Evolutionary conservation across 2,113 vertebrate species (phyloP).

Genomic region (Choloepus hoffmanni): DNA sequence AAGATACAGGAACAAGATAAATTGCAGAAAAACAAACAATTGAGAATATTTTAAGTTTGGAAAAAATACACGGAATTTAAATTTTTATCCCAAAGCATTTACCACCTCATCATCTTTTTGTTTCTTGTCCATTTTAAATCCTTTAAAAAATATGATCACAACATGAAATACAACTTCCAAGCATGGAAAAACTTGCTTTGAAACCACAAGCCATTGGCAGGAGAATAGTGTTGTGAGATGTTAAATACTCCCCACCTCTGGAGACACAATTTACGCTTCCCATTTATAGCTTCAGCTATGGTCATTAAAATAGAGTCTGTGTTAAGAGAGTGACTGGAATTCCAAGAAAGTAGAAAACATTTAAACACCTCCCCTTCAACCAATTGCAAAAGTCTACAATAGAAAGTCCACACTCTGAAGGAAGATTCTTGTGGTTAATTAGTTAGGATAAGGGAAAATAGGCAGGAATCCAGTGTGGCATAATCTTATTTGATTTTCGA

Average conservation of each 20-base stretch:
- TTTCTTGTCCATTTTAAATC: neutral
- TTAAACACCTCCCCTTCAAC: slow-evolving; percentile 27
- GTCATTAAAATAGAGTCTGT: slow-evolving; percentile 24
- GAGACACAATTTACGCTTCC: neutral
- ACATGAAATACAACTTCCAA: neutral
- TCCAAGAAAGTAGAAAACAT: slow-evolving; percentile 48
- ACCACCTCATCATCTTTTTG: neutral
- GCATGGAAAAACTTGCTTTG: slow-evolving; percentile 33
- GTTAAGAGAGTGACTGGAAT: neutral
- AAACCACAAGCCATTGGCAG: neutral
- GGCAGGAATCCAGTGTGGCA: neutral
- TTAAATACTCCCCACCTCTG: neutral
- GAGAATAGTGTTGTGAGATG: neutral
- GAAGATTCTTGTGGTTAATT: slow-evolving; percentile 20
- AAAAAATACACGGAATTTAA: neutral
- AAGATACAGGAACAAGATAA: neutral
- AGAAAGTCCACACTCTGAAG: neutral
- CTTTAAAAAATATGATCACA: neutral
- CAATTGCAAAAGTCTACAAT: neutral
- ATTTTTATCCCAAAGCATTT: slow-evolving; percentile 26
- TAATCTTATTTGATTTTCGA: slow-evolving; percentile 59
- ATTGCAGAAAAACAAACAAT: neutral
- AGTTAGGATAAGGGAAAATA: slow-evolving; percentile 55
- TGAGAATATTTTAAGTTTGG: slow-evolving; percentile 11
- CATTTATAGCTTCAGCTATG: slow-evolving; percentile 48